Evolutionary conservation across 2,888 invertebrate species (phyloP), one percentile per base, ranked within the genome.

Genomic region (Ommatoiulus sabulosus): DNA sequence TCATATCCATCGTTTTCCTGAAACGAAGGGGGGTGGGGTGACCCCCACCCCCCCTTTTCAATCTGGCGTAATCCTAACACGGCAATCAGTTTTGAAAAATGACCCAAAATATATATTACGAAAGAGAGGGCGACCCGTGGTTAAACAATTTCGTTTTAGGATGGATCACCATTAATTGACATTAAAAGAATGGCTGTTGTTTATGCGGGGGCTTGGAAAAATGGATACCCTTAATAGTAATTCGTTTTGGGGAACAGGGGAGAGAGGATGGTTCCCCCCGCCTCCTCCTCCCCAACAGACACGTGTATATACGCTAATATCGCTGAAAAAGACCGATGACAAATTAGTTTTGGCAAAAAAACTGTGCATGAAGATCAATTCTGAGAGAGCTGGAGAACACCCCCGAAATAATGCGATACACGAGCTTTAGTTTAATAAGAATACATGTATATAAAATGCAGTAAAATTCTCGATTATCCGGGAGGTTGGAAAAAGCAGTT

Each of bases 121-220:
- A 72, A 17, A n/a, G n/a, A 63, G n/a, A n/a, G 63, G 63, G 63
- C 63, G 17, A 63, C 72, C 72, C 72, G 72, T 24, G 72, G 72
- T 72, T 72, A 72, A 72, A 72, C 72, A 72, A 72, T 72, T 72
- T 72, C 72, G 72, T 72, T 72, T 72, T 24, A 24, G 8, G 72
- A 72, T n/a, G 72, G 72, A 72, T 72, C 72, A n/a, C 72, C 72
- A 72, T 72, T 72, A 72, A 72, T 72, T 72, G 72, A 72, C 72
- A 72, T 72, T 72, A 72, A 72, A 72, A 72, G 72, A 72, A 72
- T 72, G 72, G 72, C 72, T 72, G 72, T 72, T 72, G 52, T 52
- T 84, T 84, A 84, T 84, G 17, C 44, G 85, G 43, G 43, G 84
- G 7, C n/a, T 17, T 4, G 84, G 20, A 57, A 15, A 57, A 15